These are phyloP conservation scores for Oostethus manadensis DNA, from an alignment of 2,113 vertebrate genomes.

Conservation along the genomic window DNA sequence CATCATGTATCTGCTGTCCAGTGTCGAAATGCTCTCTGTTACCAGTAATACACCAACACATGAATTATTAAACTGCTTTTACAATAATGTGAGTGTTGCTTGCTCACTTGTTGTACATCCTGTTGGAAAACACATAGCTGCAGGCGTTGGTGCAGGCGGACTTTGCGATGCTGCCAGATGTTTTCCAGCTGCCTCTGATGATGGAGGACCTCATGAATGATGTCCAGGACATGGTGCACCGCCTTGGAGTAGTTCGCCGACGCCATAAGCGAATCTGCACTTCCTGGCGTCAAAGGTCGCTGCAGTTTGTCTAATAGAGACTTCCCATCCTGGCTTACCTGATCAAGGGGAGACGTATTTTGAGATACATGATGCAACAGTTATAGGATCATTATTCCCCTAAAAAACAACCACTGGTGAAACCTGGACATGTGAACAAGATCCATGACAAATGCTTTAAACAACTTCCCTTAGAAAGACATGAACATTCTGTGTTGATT, in stretches of 20 bases:
- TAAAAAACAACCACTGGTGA: no score
- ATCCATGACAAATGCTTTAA: no score
- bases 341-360: constrained; percentile 3
- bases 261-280: constrained; percentile 87
- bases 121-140: constrained; percentile 97
- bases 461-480: no score
- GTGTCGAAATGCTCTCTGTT: constrained; percentile 5
- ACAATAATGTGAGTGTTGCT: neutral
- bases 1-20: constrained; percentile 8
- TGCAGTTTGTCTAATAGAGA: constrained; percentile 94
- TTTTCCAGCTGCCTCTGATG: constrained; percentile 96
- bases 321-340: constrained; percentile 98
- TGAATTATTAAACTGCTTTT: neutral
- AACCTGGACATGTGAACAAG: no score
- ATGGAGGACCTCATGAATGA: constrained; percentile 94
- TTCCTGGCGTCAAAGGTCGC: constrained; percentile 90
- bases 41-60: neutral
- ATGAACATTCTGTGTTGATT: no score
- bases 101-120: constrained; percentile 90
- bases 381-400: no score
- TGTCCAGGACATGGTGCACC: constrained; percentile 91
- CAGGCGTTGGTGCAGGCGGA: constrained; percentile 91
- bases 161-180: constrained; percentile 98
- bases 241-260: constrained; percentile 98
- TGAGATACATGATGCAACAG: neutral